These are phyloP conservation scores for Hyposoter dolosus DNA, from an alignment of 2,888 invertebrate species.

Conservation along the genomic window DNA sequence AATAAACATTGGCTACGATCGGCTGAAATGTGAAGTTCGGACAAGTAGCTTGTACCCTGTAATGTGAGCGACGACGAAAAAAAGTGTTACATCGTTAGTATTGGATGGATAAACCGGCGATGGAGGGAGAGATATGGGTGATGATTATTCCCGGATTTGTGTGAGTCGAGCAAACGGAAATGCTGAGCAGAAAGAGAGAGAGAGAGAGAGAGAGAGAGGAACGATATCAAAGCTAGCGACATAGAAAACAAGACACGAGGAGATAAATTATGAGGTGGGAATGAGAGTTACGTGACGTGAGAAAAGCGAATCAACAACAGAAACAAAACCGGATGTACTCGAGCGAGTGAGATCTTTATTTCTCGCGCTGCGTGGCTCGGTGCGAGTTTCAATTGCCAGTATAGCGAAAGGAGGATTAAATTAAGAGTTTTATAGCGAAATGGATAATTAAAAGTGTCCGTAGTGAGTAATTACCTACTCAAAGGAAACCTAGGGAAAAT, in stretches of 20 bases:
- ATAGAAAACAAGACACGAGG: constrained; percentile 47
- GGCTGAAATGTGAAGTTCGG: constrained; percentile 85
- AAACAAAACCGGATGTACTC: constrained; percentile 50
- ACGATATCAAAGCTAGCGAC: constrained; percentile 31
- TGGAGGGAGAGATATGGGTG: constrained; percentile 42
- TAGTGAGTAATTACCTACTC: constrained; percentile 45
- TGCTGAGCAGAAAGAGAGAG: not conserved
- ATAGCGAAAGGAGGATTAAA: constrained; percentile 34
- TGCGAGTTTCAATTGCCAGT: constrained; percentile 58
- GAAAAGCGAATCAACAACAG: constrained; percentile 60
- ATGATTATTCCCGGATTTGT: constrained; percentile 13
- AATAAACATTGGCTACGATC: constrained; percentile 90
- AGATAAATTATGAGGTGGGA: constrained; percentile 31
- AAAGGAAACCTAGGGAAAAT: constrained; percentile 54
- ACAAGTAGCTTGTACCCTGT: constrained; percentile 90
- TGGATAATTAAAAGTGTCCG: constrained; percentile 10
- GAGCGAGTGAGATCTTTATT: constrained; percentile 54
- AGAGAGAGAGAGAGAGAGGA: not conserved
- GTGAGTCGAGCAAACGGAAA: constrained; percentile 19
- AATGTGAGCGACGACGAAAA: constrained; percentile 84
- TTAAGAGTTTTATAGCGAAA: constrained; percentile 29
- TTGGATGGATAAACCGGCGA: constrained; percentile 39
- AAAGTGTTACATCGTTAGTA: constrained; percentile 78
- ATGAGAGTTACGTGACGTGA: constrained; percentile 55
- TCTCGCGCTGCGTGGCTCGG: constrained; percentile 53